Evolutionary conservation across 2,888 invertebrate genomes (phyloP), one percentile per base, ranked within the genome.

Genomic region (Harpagoxenus sublaevis): DNA sequence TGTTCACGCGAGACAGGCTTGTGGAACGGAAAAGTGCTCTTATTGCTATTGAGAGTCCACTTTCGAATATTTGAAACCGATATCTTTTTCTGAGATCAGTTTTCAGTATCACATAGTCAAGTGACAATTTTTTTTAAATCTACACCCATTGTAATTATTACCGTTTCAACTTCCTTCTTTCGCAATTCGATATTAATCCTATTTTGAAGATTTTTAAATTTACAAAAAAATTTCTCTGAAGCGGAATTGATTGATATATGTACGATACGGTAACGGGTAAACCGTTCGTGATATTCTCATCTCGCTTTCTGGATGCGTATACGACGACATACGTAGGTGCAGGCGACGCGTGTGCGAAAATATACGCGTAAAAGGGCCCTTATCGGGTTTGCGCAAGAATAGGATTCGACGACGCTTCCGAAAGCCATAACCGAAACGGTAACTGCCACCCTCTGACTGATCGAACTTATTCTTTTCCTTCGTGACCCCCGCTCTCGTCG

Each of bases 341-440:
- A 87, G 82, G 88, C 84, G 89, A 82, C 86, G 87, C 91, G 91
- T 92, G 92, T 92, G 91, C 89, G 88, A 91, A 92, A 90, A 93
- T 91, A 92, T 92, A 92, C 91, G 92, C 92, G 92, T 90, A 92
- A 93, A 92, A 92, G 93, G 92, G 90, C 91, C 89, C 94, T 95
- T 95, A 95, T 95, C 95, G 92, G 93, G 94, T 95, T 95, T 94
- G 95, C 94, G 94, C 95, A 95, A 95, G 95, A 95, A 95, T 95
- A 94, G 94, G 94, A 95, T 94, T 94, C 95, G 92, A 92, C 93
- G 92, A 92, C 86, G 94, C 95, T 95, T 95, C 95, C 95, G 95
- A 94, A 94, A 95, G 93, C 95, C 94, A 95, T 95, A 95, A 95
- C 94, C 95, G 94, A 94, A 95, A 95, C 95, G 95, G 95, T 95